A percentile compares a stretch with the other conserved stretches of the same genome.
phyloP scores from a whole-genome alignment of 2,888 invertebrate species.

The Drosophila pseudotalamancana region DNA sequence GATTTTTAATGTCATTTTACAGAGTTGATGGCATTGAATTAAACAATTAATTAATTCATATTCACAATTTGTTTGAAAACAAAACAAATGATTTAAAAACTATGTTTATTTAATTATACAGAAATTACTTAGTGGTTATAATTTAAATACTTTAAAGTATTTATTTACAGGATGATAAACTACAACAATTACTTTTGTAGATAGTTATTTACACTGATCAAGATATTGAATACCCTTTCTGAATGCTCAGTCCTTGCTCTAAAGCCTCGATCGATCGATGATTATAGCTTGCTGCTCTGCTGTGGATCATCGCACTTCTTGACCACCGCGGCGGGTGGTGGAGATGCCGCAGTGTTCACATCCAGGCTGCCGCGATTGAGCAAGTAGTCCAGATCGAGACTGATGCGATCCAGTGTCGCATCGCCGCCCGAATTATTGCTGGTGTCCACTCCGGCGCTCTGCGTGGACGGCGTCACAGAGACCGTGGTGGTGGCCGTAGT shows the following conservation, averaged over 20 bases:
- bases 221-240: constrained; percentile 2
- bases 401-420: constrained; percentile 91
- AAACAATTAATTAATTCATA: background rate
- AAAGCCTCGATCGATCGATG: background rate
- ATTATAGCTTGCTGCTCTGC: constrained; percentile 44
- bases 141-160: background rate
- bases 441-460: constrained; percentile 39
- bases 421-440: constrained; percentile 32
- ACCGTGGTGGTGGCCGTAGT: constrained; percentile 51
- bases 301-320: constrained; percentile 53
- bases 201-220: constrained; percentile 24
- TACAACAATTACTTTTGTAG: background rate
- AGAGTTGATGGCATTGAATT: constrained; percentile 10
- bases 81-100: background rate
- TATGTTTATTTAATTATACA: no score
- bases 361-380: constrained; percentile 86
- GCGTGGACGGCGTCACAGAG: constrained; percentile 44
- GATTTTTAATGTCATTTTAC: constrained; percentile 40
- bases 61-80: constrained; percentile 1
- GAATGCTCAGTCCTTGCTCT: background rate
- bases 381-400: constrained; percentile 92
- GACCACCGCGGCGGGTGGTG: constrained; percentile 50
- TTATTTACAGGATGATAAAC: constrained; percentile 22
- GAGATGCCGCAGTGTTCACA: constrained; percentile 48
- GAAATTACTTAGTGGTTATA: background rate